Evolutionary conservation across 2,797 vertebrate species (phyloP).

Genomic region (Enteromius viviparus): DNA sequence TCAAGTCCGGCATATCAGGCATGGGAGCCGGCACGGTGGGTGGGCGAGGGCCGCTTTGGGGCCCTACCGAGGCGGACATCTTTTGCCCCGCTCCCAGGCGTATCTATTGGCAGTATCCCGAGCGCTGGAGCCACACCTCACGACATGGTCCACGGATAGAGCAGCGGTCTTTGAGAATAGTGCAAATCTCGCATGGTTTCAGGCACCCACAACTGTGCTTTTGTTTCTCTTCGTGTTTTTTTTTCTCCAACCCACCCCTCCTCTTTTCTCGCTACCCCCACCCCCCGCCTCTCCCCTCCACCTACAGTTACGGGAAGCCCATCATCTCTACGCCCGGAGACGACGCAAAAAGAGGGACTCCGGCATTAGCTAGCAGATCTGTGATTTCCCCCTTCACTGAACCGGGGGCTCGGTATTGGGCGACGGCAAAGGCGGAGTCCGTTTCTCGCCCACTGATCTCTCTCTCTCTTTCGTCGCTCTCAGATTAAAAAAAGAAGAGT

Average conservation of each 20-base stretch:
- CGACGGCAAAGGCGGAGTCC: constrained; percentile 70
- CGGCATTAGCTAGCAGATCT: constrained; percentile 61
- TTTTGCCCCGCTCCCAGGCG: constrained; percentile 81
- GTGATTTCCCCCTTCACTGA: constrained; percentile 62
- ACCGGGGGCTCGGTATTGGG: constrained; percentile 63
- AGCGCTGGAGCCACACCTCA: constrained; percentile 80
- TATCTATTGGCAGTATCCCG: constrained; percentile 77
- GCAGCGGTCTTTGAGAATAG: constrained; percentile 66
- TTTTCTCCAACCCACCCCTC: constrained; percentile 61
- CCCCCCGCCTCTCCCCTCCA: constrained; percentile 75
- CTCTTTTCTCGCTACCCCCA: constrained; percentile 61
- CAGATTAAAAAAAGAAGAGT: constrained; percentile 58
- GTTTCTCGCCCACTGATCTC: constrained; percentile 51
- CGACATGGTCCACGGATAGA: constrained; percentile 74
- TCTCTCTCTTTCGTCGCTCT: constrained; percentile 51
- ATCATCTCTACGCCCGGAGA: constrained; percentile 70
- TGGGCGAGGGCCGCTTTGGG: constrained; percentile 92
- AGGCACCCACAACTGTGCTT: constrained; percentile 80
- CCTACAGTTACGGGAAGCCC: constrained; percentile 79
- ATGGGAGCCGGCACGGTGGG: constrained; percentile 90
- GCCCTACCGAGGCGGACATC: constrained; percentile 94
- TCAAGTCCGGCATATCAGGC: constrained; percentile 95
- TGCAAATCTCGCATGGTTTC: constrained; percentile 83
- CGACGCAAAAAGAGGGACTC: constrained; percentile 60
- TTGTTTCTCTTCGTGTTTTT: constrained; percentile 73